Base-by-base conservation (phyloP, 2,113 vertebrate genomes). In the Oryzias curvinotus region DNA sequence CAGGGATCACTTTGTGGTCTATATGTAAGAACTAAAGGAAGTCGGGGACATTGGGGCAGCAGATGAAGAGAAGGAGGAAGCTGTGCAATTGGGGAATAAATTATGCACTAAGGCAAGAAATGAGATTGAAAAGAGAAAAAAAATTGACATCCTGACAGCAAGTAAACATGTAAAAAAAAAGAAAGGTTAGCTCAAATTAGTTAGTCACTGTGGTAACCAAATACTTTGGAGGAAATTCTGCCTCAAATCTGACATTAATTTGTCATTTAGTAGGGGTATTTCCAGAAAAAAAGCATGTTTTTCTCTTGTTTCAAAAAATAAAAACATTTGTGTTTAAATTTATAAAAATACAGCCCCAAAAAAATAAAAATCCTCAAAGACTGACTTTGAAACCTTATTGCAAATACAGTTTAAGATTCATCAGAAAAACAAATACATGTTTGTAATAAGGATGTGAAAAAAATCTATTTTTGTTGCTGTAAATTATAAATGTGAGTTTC, bases 11-110 rank as follows among this genome's bases (percentile, higher is more conserved):
- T 56, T 21, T 51, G 60, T 80, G 78, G 74, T 77, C 78, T 67
- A 67, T 52, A 50, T 57, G 36, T 52, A 16, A 51, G 18, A 62
- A 52, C 45, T 21, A 57, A 71, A 18, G 47, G n/a, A 48, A 54
- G 57, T 57, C 53, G 55, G 68, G 76, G 69, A 62, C 28, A 58
- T 16, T 5, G 19, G 52, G 63, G 44, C 17, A 59, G 49, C 17
- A 30, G 65, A 49, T 43, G 58, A 56, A 17, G 45, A 65, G 61
- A 43, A 53, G 70, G 63, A 57, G 68, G 65, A 52, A 62, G 71
- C 76, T 44, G 62, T 80, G 51, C 55, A 69, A 60, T 49, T 71
- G 62, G 56, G 4, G 10, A 28, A 77, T 86, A 62, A 87, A 89
- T 86, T 74, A 87, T 86, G 62, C 51, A 89, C 81, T 3, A 55